Conservation (phyloP, 2,113 vertebrate genomes). For the Oncorhynchus masou region DNA sequence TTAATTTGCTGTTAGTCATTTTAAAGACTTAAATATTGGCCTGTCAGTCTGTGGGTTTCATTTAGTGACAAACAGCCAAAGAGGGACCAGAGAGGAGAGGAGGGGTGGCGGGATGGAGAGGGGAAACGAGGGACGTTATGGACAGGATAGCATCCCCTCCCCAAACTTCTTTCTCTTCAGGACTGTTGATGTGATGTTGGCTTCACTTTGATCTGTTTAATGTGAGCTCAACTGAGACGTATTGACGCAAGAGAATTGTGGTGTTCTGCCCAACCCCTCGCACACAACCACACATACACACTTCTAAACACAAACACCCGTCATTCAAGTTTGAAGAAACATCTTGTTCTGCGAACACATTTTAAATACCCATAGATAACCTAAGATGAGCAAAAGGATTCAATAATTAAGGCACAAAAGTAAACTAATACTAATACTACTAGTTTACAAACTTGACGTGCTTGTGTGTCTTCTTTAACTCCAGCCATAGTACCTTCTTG, state of each 20-base stretch:
- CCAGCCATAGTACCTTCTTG: neutral
- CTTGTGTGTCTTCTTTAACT: no score
- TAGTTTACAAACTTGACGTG: neutral
- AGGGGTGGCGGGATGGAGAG: neutral
- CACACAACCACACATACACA: constrained; percentile 8
- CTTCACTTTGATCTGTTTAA: constrained; percentile 57
- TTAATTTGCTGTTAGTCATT: constrained; percentile 70
- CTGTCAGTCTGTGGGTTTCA: constrained; percentile 64
- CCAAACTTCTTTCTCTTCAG: constrained; percentile 32
- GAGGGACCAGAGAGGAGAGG: constrained; percentile 38
- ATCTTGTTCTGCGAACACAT: neutral
- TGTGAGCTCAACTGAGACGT: neutral
- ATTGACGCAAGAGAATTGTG: neutral
- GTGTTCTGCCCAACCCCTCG: constrained; percentile 6
- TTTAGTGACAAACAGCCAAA: constrained; percentile 67
- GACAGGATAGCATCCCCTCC: constrained; percentile 19
- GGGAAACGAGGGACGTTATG: constrained; percentile 1
- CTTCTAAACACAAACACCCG: neutral
- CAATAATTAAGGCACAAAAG: neutral
- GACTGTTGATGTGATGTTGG: constrained; percentile 36
- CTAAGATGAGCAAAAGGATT: neutral
- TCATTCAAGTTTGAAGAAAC: constrained; percentile 37
- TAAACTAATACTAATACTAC: neutral
- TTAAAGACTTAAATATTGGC: constrained; percentile 65
- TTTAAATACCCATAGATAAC: neutral